Evolutionary conservation across 2,888 invertebrate genomes (phyloP).

Genomic region (Microctonus brassicae): DNA sequence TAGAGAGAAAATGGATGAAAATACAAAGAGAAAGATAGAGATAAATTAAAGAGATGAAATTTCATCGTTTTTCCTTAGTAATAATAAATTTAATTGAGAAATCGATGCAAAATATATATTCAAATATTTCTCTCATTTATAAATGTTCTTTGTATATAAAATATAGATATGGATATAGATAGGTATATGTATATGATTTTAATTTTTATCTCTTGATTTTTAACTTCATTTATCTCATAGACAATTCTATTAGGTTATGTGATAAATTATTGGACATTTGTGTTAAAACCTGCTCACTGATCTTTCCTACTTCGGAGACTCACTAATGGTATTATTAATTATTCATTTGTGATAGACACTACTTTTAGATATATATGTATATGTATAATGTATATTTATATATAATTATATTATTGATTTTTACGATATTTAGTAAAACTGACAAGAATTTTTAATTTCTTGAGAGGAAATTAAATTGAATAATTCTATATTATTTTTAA

Average conservation of each 20-base stretch:
- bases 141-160: too few relatives aligned
- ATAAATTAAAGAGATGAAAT: slow-evolving; percentile 9
- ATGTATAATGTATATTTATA: too few relatives aligned
- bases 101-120: slow-evolving; percentile 28
- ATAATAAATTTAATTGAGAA: slow-evolving; percentile 38
- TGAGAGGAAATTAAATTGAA: neutral
- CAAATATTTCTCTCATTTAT: too few relatives aligned
- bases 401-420: neutral
- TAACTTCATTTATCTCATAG: too few relatives aligned
- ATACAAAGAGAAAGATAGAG: too few relatives aligned
- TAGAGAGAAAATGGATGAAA: too few relatives aligned
- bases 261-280: too few relatives aligned
- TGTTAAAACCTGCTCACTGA: slow-evolving; percentile 2
- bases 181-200: too few relatives aligned
- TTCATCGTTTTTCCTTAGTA: slow-evolving; percentile 9
- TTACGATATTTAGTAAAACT: neutral
- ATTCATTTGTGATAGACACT: slow-evolving; percentile 39
- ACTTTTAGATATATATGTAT: slow-evolving; percentile 34
- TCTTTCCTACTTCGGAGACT: slow-evolving; percentile 33
- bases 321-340: slow-evolving; percentile 41
- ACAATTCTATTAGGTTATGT: too few relatives aligned
- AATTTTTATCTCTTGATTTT: too few relatives aligned
- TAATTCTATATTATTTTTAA: too few relatives aligned
- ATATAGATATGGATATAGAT: too few relatives aligned
- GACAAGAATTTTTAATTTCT: neutral